Base-by-base conservation (phyloP, 2,113 vertebrate species). In the Elgaria multicarinata region DNA sequence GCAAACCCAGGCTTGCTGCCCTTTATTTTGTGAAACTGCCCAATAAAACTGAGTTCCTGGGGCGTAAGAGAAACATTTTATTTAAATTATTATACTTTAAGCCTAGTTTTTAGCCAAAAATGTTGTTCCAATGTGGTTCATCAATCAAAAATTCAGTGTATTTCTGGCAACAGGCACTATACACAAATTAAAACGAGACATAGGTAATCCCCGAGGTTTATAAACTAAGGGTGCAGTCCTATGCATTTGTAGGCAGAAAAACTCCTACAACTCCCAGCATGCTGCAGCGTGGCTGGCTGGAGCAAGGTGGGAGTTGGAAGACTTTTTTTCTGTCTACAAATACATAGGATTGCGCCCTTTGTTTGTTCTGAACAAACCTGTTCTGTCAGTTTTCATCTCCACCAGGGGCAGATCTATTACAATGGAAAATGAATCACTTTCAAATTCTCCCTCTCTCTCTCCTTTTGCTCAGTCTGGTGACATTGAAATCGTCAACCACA, bases 401-500 rank as follows among this genome's bases (percentile, higher is more conserved):
- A 22, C 58, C 58, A 62, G 46, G 46, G 8, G 58, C 58, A 22
- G 58, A 20, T 62, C 20, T 62, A n/a, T n/a, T n/a, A n/a, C n/a
- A 64, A 75, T 62, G 50, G 24, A 26, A 13, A 44, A 83, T 28
- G 10, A 28, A n/a, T 13, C 91, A 93, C 87, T 85, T 87, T 53
- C 84, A 1, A 93, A 84, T 6, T 6, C 71, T 92, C 50, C 90
- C 8, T n/a, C 89, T 95, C 79, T 91, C 46, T 92, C 88, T 91
- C 77, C 92, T 87, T 62, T 53, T 39, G 83, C 93, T 78, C 95
- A 99, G 99, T 99, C 99, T 18, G 99, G 99, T 92, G 99, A 99
- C 94, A 99, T 99, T 84, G 99, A 99, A 97, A 98, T 99, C 85
- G 96, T 99, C 93, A 99, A 99, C 96, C 97, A 99, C 95, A 98